Evolutionary conservation across 1,140 invertebrate genomes (phyloP).

Genomic region (Delia radicum): DNA sequence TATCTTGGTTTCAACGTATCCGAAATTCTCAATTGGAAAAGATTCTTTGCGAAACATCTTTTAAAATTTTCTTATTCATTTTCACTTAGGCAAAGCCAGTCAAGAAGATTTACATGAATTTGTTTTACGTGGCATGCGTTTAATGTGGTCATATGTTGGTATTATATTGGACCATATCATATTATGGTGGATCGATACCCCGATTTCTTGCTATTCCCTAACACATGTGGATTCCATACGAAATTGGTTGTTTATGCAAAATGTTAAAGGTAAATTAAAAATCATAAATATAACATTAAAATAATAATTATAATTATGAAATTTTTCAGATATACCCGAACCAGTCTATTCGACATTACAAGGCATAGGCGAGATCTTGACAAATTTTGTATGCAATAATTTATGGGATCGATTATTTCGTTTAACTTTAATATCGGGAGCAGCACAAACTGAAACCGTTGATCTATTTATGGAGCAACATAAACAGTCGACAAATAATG

Average conservation of each 20-base stretch:
- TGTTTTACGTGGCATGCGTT: slow-evolving; percentile 61
- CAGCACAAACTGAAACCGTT: slow-evolving; percentile 35
- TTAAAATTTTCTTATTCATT: not conserved
- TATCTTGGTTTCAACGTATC: no score
- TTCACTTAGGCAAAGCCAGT: slow-evolving; percentile 3
- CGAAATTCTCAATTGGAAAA: no score
- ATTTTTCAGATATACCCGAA: slow-evolving; percentile 62
- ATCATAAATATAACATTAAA: no score
- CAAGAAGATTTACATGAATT: slow-evolving; percentile 39
- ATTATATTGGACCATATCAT: slow-evolving; percentile 74
- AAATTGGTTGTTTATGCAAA: slow-evolving; percentile 66
- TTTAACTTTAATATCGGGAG: slow-evolving; percentile 42
- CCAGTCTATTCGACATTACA: slow-evolving; percentile 67
- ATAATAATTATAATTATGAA: not conserved
- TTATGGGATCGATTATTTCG: slow-evolving; percentile 74
- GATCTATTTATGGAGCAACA: slow-evolving; percentile 41
- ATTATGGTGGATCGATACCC: slow-evolving; percentile 75
- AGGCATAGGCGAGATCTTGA: slow-evolving; percentile 72
- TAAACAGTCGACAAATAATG: slow-evolving; percentile 43
- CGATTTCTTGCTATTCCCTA: slow-evolving; percentile 66
- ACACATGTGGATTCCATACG: slow-evolving; percentile 69
- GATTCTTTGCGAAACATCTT: not conserved
- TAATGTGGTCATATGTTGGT: slow-evolving; percentile 72
- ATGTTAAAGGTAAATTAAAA: slow-evolving; percentile 60
- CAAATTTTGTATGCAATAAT: slow-evolving; percentile 70